Evolutionary conservation across 1,140 invertebrate species (phyloP).

Genomic region (Diprion similis): DNA sequence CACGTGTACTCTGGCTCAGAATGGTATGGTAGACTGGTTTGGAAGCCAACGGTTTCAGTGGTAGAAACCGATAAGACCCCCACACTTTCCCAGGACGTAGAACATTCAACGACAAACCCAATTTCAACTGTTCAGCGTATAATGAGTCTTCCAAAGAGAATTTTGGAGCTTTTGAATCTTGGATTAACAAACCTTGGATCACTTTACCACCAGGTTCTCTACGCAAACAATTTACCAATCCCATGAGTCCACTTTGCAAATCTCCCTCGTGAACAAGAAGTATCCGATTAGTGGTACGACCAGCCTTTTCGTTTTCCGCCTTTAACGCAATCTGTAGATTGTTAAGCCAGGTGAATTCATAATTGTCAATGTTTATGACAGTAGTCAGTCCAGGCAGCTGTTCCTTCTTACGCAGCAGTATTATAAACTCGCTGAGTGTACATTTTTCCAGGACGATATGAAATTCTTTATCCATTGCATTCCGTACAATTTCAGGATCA

Average conservation of each 20-base stretch:
- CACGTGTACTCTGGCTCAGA: slow-evolving; percentile 67
- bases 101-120: slow-evolving; percentile 61
- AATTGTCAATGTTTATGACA: slow-evolving; percentile 46
- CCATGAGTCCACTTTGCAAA: slow-evolving; percentile 65
- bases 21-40: slow-evolving; percentile 59
- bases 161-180: slow-evolving; percentile 31
- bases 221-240: slow-evolving; percentile 58
- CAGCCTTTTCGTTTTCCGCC: slow-evolving; percentile 51
- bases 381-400: slow-evolving; percentile 39
- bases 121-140: slow-evolving; percentile 37
- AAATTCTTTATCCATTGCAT: slow-evolving; percentile 33
- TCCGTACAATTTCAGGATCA: slow-evolving; percentile 27
- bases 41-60: slow-evolving; percentile 26
- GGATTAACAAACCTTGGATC: slow-evolving; percentile 31
- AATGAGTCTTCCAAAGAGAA: slow-evolving; percentile 31
- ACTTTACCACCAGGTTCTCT: slow-evolving; percentile 44
- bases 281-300: neutral
- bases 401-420: slow-evolving; percentile 47
- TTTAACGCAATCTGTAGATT: slow-evolving; percentile 65
- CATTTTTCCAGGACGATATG: slow-evolving; percentile 47
- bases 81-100: slow-evolving; percentile 42
- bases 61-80: slow-evolving; percentile 61
- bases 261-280: slow-evolving; percentile 21
- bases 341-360: slow-evolving; percentile 62
- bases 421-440: slow-evolving; percentile 36